phyloP scores from a whole-genome alignment of 2,113 vertebrate species.

The Gambusia holbrooki region DNA sequence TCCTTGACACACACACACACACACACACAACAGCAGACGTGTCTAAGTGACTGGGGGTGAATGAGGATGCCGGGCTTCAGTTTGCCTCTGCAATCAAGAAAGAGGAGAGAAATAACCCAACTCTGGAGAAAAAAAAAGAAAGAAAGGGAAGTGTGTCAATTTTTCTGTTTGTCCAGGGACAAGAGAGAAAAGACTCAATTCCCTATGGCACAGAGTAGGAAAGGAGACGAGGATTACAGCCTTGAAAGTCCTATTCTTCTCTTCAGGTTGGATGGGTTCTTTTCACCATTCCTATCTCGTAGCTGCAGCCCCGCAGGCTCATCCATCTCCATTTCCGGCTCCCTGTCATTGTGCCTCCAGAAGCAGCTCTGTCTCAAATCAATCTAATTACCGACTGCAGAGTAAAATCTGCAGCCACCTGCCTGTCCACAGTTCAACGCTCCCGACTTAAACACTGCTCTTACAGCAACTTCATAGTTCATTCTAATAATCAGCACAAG shows the following conservation, averaged over 20 bases:
- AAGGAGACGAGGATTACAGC: constrained; percentile 33
- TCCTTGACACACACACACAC: constrained; percentile 4
- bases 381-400: constrained; percentile 63
- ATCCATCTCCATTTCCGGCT: constrained; percentile 72
- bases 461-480: not conserved
- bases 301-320: constrained; percentile 60
- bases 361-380: constrained; percentile 61
- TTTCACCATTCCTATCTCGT: constrained; percentile 71
- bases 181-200: constrained; percentile 4
- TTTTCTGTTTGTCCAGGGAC: not conserved
- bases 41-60: not conserved
- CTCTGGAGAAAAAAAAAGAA: not conserved
- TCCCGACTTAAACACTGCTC: constrained; percentile 4
- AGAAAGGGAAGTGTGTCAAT: not conserved
- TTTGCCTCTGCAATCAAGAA: constrained; percentile 24
- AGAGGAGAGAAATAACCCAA: constrained; percentile 4
- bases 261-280: constrained; percentile 46
- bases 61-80: constrained; percentile 4
- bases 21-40: constrained; percentile 2
- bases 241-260: constrained; percentile 21
- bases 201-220: constrained; percentile 6
- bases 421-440: constrained; percentile 49
- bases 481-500: not conserved
- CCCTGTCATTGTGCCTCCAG: constrained; percentile 50
- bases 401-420: constrained; percentile 51